Base-by-base conservation (phyloP, 1,140 invertebrate genomes). In the Zaprionus taronus region DNA sequence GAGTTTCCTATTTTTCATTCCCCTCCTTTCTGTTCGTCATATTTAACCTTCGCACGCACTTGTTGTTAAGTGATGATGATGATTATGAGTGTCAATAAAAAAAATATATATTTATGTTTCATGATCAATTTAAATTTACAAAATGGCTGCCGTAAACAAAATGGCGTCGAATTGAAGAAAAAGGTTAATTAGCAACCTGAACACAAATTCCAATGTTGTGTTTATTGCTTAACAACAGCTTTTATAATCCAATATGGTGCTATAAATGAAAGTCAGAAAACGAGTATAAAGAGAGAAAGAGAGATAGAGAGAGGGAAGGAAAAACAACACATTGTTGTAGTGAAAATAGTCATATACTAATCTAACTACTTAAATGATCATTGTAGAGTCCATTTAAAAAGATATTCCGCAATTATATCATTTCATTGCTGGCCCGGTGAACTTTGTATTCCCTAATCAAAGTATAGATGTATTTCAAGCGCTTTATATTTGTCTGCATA, bases 91-190 rank as follows among this genome's bases (percentile, higher is more conserved):
- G 62, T 60, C 11, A 17, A 44, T 38, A 68, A 69, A 61, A 60
- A 53, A 36, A 14, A 15, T 55, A 67, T 28, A 15, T 55, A 58
- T 15, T 20, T 31, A 24, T 65, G 31, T 24, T 41, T 26, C 2
- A 61, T 51, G 58, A 28, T 17, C 36, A 41, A 44, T 44, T 26
- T 55, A n/a, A 56, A 31, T 24, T 56, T 7, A 49, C 31, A 74
- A 70, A 57, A 74, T 74, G 72, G 66, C 66, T n/a, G 51, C 51
- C 38, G 26, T 31, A 28, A 12, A 6, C 28, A 74, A 74, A 62
- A 70, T 74, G 66, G 72, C 66, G 57, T 11, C 41, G n/a, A 1
- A n/a, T 47, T 17, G 7, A 20, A 17, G 1, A 17, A 41, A n/a
- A 47, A 47, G 7, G 41, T 47, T 47, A 47, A 47, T 47, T 47